These are phyloP conservation scores for Megatriorchis doriae DNA, from an alignment of 2,113 vertebrate species.

Conservation along the genomic window DNA sequence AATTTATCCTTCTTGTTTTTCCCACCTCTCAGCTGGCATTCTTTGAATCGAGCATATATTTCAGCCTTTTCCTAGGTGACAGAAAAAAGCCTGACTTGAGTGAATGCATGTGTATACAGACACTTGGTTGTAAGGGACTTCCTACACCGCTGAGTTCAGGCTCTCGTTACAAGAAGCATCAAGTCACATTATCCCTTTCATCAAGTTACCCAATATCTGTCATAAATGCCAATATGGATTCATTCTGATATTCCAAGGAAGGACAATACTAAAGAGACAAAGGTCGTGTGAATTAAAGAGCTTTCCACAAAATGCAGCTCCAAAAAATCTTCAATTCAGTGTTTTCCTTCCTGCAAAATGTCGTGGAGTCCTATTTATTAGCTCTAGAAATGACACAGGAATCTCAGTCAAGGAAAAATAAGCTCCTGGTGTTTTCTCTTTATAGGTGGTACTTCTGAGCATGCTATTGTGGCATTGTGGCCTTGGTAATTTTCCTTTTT, in stretches of 20 bases:
- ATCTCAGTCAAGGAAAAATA: background rate
- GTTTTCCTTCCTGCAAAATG: background rate
- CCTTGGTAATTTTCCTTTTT: background rate
- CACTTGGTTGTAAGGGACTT: background rate
- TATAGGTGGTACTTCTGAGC: background rate
- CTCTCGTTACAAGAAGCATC: background rate
- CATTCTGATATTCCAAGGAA: background rate
- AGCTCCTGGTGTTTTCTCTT: background rate
- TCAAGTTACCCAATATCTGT: background rate
- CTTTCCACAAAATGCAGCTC: background rate
- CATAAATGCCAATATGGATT: background rate
- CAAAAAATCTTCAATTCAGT: background rate
- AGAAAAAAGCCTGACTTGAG: background rate
- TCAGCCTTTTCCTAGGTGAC: background rate
- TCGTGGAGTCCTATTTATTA: background rate
- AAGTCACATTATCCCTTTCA: rapidly evolving
- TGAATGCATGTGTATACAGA: too few species aligned
- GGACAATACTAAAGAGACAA: background rate
- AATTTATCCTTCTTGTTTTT: background rate
- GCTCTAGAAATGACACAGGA: background rate
- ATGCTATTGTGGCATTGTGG: rapidly evolving
- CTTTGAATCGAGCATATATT: background rate
- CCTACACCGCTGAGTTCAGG: background rate
- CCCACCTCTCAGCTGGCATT: background rate
- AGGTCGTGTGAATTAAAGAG: background rate